Conservation (phyloP, 2,113 vertebrate species). For the Pipra filicauda region DNA sequence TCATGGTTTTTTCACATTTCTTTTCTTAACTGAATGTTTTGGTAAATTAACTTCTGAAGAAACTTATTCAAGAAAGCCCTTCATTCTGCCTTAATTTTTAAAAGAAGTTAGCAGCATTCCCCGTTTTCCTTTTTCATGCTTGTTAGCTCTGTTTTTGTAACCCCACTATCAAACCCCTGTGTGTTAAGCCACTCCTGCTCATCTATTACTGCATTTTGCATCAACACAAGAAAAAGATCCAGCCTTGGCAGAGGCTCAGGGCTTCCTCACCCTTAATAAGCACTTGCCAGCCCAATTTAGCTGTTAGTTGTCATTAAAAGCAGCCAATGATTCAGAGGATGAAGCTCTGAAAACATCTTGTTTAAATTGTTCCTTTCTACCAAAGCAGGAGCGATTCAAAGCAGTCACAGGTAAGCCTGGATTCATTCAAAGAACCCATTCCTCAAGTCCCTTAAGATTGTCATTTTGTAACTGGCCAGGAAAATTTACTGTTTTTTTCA, state of each 20-base stretch:
- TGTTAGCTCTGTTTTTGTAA: slow-evolving; percentile 28
- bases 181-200: not conserved
- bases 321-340: not conserved
- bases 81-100: not conserved
- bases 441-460: slow-evolving; percentile 17
- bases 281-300: not conserved
- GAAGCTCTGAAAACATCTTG: not conserved
- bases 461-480: slow-evolving; percentile 8
- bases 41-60: not conserved
- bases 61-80: not conserved
- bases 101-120: not conserved
- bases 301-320: not conserved
- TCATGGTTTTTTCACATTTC: not conserved
- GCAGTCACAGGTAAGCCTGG: not conserved
- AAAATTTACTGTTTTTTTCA: slow-evolving; percentile 37
- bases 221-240: not conserved
- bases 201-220: not conserved
- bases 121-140: not conserved
- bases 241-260: not conserved
- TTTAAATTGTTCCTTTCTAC: not conserved
- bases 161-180: not conserved
- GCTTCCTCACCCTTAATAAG: not conserved
- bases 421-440: not conserved
- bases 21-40: not conserved
- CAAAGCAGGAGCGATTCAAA: not conserved